A percentile compares a stretch with the other conserved stretches of the same genome.
Evolutionary conservation across 2,888 invertebrate species (phyloP).

Genomic region (Cephus rjabovi): DNA sequence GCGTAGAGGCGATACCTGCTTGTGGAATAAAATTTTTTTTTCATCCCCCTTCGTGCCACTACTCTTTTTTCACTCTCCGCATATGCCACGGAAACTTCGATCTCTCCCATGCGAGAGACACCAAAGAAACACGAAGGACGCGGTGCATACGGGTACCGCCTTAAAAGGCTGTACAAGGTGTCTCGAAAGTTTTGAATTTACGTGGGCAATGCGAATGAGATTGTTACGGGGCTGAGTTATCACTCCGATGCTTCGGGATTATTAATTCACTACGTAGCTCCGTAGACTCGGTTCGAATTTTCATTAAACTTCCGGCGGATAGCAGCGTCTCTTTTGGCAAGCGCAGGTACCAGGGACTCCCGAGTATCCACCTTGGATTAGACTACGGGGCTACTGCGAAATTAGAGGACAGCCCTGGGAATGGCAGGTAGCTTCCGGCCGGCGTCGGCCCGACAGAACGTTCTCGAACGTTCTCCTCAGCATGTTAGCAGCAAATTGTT

Average conservation of each 20-base stretch:
- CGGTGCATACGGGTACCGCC: neutral
- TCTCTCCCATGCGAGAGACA: no score
- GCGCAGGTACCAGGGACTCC: neutral
- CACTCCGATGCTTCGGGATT: neutral
- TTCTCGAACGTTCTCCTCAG: constrained; percentile 39
- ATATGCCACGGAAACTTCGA: neutral
- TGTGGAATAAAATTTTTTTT: neutral
- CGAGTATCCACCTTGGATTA: neutral
- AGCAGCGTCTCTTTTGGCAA: neutral
- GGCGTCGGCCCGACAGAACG: neutral
- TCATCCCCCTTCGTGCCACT: neutral
- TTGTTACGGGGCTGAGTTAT: neutral
- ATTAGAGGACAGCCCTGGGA: neutral
- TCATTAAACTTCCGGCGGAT: neutral
- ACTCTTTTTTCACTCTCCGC: neutral
- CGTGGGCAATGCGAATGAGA: neutral
- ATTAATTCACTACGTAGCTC: neutral
- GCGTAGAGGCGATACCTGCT: neutral
- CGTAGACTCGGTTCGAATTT: neutral
- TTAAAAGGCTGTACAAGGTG: neutral
- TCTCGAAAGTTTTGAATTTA: constrained; percentile 2
- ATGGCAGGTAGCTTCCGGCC: neutral
- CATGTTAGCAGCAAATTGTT: constrained; percentile 61
- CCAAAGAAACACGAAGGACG: neutral
- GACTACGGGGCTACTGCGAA: neutral